Evolutionary conservation across 2,888 invertebrate species (phyloP).

Genomic region (Cantharis nigra): DNA sequence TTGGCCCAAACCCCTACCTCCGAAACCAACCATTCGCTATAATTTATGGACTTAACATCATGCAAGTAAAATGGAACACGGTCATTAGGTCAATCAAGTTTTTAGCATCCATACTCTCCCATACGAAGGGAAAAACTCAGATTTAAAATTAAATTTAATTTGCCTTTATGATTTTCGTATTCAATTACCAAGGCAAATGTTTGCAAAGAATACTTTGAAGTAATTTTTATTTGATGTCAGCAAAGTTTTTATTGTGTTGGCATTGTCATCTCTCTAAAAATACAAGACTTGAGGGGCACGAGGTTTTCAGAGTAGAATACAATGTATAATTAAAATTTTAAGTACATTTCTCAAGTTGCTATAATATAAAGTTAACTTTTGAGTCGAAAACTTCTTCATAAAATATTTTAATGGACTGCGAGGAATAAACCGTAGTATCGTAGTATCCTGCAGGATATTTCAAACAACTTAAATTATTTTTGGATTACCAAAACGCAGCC

Average conservation of each 20-base stretch:
- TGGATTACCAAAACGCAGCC: not conserved
- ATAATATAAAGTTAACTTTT: not conserved
- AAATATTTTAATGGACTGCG: not conserved
- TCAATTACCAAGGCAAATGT: not conserved
- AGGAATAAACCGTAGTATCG: too few species aligned
- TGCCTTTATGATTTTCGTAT: not conserved
- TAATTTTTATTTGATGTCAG: not conserved
- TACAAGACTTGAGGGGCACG: not conserved
- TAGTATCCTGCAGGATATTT: not conserved
- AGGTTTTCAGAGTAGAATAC: not conserved
- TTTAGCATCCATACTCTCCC: too few species aligned
- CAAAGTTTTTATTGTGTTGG: not conserved
- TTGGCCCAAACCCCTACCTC: not conserved
- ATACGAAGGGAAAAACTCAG: too few species aligned
- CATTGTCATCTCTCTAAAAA: not conserved
- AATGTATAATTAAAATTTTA: not conserved
- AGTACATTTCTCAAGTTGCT: not conserved
- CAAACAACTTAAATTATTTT: not conserved
- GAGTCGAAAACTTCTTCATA: not conserved
- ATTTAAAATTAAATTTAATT: not conserved
- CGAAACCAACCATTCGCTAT: not conserved
- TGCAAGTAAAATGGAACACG: not conserved
- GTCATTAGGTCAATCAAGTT: not conserved
- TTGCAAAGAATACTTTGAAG: not conserved
- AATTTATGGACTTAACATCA: not conserved